Evolutionary conservation across 2,888 invertebrate genomes (phyloP).

Genomic region (Alitta virens): DNA sequence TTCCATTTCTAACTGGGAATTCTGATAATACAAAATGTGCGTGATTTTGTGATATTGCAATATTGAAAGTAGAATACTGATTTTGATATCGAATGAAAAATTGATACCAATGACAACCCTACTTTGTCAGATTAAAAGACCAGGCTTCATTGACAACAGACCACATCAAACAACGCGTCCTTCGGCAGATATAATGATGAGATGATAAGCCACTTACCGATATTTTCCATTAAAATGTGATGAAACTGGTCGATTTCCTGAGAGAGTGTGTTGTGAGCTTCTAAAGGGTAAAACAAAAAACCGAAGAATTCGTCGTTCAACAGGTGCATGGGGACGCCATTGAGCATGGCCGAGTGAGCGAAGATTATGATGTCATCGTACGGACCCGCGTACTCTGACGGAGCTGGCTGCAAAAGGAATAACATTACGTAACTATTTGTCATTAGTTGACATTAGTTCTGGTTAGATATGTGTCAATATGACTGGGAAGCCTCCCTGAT

Average conservation of each 20-base stretch:
- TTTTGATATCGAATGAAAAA: too few relatives aligned
- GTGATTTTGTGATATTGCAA: too few relatives aligned
- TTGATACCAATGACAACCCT: too few relatives aligned
- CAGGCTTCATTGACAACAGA: too few relatives aligned
- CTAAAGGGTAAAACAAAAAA: conserved; percentile 77
- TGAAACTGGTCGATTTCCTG: conserved; percentile 29
- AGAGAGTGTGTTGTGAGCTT: conserved; percentile 56
- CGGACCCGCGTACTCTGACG: conserved; percentile 68
- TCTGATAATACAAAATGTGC: too few relatives aligned
- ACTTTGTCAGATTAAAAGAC: too few relatives aligned
- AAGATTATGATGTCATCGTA: conserved; percentile 91
- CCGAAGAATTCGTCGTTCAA: conserved; percentile 83
- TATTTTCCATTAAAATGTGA: conserved; percentile 26
- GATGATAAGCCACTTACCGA: conserved; percentile 19
- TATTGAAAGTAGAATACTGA: too few relatives aligned
- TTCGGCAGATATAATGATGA: not conserved
- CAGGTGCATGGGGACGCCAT: conserved; percentile 63
- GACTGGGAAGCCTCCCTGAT: too few relatives aligned
- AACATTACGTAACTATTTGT: too few relatives aligned
- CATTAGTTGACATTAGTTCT: too few relatives aligned
- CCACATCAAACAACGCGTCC: not conserved
- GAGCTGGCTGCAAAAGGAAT: conserved; percentile 73
- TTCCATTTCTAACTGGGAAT: too few relatives aligned
- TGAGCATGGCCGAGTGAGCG: conserved; percentile 59
- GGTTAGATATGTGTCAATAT: too few relatives aligned